A percentile compares a stretch with the other conserved stretches of the same genome.
Evolutionary conservation across 2,888 invertebrate species (phyloP).

Genomic region (Notocelia uddmanniana): DNA sequence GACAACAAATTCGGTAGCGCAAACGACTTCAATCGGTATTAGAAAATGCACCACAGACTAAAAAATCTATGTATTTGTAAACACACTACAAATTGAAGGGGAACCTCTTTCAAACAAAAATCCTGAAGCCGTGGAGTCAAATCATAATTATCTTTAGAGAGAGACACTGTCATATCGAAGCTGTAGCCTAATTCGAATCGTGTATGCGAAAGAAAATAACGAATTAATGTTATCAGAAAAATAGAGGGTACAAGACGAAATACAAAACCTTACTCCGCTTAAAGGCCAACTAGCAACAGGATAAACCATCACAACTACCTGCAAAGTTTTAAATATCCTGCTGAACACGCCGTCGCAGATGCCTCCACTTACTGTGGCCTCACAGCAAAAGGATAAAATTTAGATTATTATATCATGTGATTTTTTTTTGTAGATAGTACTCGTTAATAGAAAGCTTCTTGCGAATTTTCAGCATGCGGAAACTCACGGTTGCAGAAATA

Average conservation of each 20-base stretch:
- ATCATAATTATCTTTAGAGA: no score
- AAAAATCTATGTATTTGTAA: neutral
- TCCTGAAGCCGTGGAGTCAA: neutral
- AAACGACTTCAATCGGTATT: neutral
- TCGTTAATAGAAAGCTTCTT: no score
- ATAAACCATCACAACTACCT: neutral
- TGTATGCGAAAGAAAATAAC: neutral
- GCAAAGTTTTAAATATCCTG: slow-evolving; percentile 1
- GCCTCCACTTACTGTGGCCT: no score
- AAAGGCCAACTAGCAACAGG: neutral
- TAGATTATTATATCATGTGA: no score
- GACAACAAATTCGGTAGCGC: neutral
- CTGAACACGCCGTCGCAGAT: neutral
- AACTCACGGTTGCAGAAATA: no score
- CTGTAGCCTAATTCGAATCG: neutral
- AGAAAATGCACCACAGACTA: neutral
- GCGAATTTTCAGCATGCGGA: no score
- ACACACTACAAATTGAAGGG: slow-evolving; percentile 2
- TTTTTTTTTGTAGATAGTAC: no score
- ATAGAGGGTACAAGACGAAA: neutral
- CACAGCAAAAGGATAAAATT: no score
- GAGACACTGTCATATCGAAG: neutral
- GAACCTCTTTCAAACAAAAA: slow-evolving; percentile 2
- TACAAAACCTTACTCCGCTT: slow-evolving; percentile 4
- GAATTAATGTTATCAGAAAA: slow-evolving; percentile 5